phyloP scores from a whole-genome alignment of 2,888 invertebrate genomes.

The Tupiocoris notatus region DNA sequence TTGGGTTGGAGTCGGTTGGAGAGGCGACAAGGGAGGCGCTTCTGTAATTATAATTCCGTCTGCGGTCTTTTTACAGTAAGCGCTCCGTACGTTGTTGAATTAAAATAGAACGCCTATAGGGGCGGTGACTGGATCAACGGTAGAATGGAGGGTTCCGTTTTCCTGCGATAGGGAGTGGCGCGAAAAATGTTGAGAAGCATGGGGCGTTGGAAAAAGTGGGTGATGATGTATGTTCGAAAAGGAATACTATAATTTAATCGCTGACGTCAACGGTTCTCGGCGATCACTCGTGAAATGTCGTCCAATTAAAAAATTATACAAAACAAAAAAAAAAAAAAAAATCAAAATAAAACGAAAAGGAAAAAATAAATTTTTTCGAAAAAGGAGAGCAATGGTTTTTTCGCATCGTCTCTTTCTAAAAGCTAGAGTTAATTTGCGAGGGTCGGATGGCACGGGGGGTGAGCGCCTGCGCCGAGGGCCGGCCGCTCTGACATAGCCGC shows the following conservation, averaged over 20 bases:
- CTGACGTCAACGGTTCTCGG: no score
- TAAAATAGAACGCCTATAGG: conserved; percentile 11
- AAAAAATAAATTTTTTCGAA: no score
- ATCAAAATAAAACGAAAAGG: background rate
- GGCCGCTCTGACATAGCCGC: conserved; percentile 32
- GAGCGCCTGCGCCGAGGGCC: conserved; percentile 21
- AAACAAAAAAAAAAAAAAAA: background rate
- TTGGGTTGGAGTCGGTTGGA: background rate
- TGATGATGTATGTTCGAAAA: no score
- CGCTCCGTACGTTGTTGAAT: conserved; percentile 33
- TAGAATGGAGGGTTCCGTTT: no score
- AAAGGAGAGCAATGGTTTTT: background rate
- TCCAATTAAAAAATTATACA: no score
- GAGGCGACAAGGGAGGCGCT: background rate
- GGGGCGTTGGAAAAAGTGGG: no score
- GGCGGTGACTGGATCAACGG: background rate
- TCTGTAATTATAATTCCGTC: conserved; percentile 35
- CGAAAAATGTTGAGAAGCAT: no score
- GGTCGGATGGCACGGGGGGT: conserved; percentile 30
- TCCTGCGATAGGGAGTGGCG: background rate
- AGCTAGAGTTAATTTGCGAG: conserved; percentile 34
- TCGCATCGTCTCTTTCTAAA: conserved; percentile 4
- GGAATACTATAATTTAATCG: no score
- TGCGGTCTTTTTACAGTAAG: conserved; percentile 18
- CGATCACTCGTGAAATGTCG: no score